These are phyloP conservation scores for Arrhopalites spinosus DNA, from an alignment of 2,888 invertebrate genomes.

Conservation along the genomic window DNA sequence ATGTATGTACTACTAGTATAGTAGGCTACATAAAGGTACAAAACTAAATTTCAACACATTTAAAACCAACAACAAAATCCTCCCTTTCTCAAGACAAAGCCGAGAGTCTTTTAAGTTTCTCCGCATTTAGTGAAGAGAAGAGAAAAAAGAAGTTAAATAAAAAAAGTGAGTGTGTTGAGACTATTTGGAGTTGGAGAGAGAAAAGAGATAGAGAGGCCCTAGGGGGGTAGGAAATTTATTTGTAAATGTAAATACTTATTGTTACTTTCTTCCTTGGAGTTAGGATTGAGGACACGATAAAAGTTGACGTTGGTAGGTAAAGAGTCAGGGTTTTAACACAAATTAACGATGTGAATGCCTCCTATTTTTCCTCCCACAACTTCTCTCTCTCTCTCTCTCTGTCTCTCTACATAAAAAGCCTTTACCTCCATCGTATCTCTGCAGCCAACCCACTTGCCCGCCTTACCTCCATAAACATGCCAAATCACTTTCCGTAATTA, in stretches of 20 bases:
- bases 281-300: conserved; percentile 6
- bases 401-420: not conserved
- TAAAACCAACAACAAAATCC: too few relatives aligned
- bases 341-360: conserved; percentile 18
- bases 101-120: too few relatives aligned
- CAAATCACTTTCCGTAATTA: conserved; percentile 39
- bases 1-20: too few relatives aligned
- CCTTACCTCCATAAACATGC: conserved; percentile 34
- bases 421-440: not conserved
- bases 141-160: too few relatives aligned
- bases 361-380: conserved; percentile 29
- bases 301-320: not conserved
- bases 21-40: too few relatives aligned
- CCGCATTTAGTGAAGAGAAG: too few relatives aligned
- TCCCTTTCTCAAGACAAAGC: too few relatives aligned
- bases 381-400: not conserved
- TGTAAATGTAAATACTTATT: conserved; percentile 23
- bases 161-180: not conserved
- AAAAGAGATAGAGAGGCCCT: conserved; percentile 18
- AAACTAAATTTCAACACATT: too few relatives aligned
- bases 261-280: too few relatives aligned
- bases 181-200: not conserved
- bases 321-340: conserved; percentile 18
- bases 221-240: conserved; percentile 24
- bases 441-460: conserved; percentile 14